phyloP scores from a whole-genome alignment of 2,888 invertebrate species.

The Aphidius colemani region DNA sequence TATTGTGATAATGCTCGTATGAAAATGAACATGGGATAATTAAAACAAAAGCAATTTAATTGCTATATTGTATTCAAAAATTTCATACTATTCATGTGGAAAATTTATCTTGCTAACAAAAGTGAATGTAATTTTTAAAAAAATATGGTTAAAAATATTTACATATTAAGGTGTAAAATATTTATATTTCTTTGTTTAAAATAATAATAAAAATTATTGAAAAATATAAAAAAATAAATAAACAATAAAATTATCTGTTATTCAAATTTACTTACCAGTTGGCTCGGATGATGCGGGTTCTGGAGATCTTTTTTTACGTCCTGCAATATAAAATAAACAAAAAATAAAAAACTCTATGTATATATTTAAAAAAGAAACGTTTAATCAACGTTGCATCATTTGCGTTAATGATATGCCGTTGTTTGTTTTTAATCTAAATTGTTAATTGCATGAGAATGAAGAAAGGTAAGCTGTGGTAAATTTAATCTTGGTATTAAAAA shows the following conservation, averaged over 20 bases:
- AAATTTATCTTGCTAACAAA: constrained; percentile 9
- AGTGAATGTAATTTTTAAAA: constrained; percentile 4
- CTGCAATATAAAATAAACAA: constrained; percentile 40
- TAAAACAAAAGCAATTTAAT: constrained; percentile 14
- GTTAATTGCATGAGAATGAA: not conserved
- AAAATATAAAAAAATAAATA: constrained; percentile 3
- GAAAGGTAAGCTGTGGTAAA: not conserved
- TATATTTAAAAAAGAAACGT: not conserved
- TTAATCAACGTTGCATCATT: too few relatives aligned
- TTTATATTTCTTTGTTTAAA: constrained; percentile 4
- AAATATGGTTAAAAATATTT: not conserved
- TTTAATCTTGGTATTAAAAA: not conserved
- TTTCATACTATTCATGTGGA: not conserved
- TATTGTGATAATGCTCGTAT: constrained; percentile 1
- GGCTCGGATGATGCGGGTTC: constrained; percentile 38
- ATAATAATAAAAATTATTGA: constrained; percentile 7
- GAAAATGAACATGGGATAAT: constrained; percentile 20
- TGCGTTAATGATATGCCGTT: too few relatives aligned
- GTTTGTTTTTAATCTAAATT: constrained; percentile 5
- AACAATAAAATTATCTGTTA: constrained; percentile 12
- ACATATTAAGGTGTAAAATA: not conserved
- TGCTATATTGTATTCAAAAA: constrained; percentile 12
- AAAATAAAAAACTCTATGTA: not conserved
- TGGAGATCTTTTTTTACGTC: constrained; percentile 51
- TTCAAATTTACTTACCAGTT: constrained; percentile 40